Conservation (phyloP, 2,113 vertebrate genomes). For the Burhinus bistriatus region DNA sequence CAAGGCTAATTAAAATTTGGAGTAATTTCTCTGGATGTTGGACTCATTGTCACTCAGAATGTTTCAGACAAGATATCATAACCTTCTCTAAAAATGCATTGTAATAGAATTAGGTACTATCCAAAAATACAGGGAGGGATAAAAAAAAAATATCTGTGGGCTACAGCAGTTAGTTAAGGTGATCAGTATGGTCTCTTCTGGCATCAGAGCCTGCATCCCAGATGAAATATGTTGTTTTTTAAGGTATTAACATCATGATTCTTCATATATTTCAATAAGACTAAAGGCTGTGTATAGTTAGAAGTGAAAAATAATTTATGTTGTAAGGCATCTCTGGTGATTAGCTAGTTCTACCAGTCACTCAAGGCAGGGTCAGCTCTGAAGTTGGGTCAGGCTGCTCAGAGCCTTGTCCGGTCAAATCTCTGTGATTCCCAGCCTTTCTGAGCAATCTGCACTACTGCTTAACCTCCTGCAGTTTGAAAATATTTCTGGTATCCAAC, state of each 20-base stretch:
- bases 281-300: neutral
- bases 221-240: neutral
- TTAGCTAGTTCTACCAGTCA: neutral
- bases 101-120: neutral
- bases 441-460: neutral
- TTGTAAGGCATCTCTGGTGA: neutral
- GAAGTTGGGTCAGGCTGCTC: neutral
- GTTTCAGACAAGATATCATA: neutral
- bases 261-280: neutral
- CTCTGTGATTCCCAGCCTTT: neutral
- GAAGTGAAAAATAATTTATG: neutral
- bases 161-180: neutral
- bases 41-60: neutral
- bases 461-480: neutral
- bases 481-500: neutral
- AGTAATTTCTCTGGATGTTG: neutral
- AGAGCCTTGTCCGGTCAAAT: neutral
- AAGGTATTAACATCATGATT: neutral
- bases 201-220: neutral
- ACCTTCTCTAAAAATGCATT: neutral
- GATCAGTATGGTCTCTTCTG: neutral
- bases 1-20: conserved; percentile 30
- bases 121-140: neutral
- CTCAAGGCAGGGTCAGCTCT: neutral
- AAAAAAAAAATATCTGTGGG: neutral